Evolutionary conservation across 2,888 invertebrate species (phyloP), one percentile per base, ranked within the genome.

Genomic region (Philonicus albiceps): DNA sequence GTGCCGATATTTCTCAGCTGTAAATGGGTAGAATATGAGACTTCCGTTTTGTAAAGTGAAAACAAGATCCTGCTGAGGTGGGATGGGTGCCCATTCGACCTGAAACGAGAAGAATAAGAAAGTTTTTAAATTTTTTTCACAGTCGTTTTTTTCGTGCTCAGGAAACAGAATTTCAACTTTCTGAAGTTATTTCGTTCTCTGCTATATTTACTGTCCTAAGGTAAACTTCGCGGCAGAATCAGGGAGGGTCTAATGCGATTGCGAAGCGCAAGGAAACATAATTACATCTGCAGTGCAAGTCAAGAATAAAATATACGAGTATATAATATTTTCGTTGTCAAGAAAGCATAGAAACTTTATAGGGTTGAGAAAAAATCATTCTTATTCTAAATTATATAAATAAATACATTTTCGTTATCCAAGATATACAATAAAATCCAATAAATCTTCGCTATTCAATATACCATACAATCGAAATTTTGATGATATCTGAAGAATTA

Each of bases 11-110:
- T 94, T 94, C 89, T 96, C 96, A 83, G 95, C 95, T 8, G 96
- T 94, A 92, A 98, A 98, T 3, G 98, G 96, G 88, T 95, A 94
- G 92, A 98, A 96, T 92, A 96, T 95, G 91, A 98, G 94, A 85
- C 97, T 97, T 89, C 98, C 97, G 92, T 98, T 97, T 88, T 95
- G 93, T 89, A 96, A 94, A 90, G 96, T 94, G 91, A 95, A 94
- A 80, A 97, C 95, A 89, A 97, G 93, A 89, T 96, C 96, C 87
- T 95, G 94, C 88, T 95, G 93, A 89, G 95, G 93, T 88, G 93
- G 93, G 90, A 93, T 96, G 73, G 95, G 94, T 86, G 96, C 93
- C 97, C 97, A 97, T 92, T 96, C 96, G 91, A 96, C 93, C 93
- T 95, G 93, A 30, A 89, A 88, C 75, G 49, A 72, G 16, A 31